Percentiles rank a stretch among this genome's conserved stretches.
Conservation (phyloP, 1,140 invertebrate species). For the Zaprionus capensis region DNA sequence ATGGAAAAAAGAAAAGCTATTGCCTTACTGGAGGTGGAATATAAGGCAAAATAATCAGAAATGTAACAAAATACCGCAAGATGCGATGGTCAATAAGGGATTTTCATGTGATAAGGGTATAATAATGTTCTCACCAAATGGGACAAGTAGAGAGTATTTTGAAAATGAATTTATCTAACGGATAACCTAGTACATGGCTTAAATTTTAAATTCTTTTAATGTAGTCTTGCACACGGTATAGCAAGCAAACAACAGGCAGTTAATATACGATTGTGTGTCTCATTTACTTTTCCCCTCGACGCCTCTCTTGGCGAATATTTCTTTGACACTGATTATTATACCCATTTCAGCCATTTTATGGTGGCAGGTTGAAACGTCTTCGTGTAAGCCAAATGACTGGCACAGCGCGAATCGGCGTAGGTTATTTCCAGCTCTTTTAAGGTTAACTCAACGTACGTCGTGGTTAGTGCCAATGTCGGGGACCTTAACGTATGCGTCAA, state of each 20-base stretch:
- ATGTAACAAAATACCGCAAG: neutral
- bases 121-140: neutral
- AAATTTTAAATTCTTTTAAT: too few species aligned
- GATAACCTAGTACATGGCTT: too few species aligned
- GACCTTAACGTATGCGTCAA: neutral
- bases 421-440: slow-evolving; percentile 35
- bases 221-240: too few species aligned
- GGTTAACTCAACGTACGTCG: neutral
- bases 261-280: neutral
- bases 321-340: slow-evolving; percentile 3
- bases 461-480: neutral
- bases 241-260: neutral
- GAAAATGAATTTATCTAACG: too few species aligned
- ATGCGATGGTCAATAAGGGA: neutral
- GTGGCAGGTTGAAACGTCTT: neutral
- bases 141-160: neutral
- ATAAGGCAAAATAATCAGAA: neutral
- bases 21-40: neutral
- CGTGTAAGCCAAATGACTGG: slow-evolving; percentile 53
- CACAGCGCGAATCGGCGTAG: slow-evolving; percentile 39
- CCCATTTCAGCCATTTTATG: neutral
- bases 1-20: slow-evolving; percentile 9
- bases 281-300: neutral
- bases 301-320: neutral
- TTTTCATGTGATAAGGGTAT: neutral